These are phyloP conservation scores for Scelioninae gen. 1 DNA, from an alignment of 2,888 invertebrate genomes.

Conservation along the genomic window DNA sequence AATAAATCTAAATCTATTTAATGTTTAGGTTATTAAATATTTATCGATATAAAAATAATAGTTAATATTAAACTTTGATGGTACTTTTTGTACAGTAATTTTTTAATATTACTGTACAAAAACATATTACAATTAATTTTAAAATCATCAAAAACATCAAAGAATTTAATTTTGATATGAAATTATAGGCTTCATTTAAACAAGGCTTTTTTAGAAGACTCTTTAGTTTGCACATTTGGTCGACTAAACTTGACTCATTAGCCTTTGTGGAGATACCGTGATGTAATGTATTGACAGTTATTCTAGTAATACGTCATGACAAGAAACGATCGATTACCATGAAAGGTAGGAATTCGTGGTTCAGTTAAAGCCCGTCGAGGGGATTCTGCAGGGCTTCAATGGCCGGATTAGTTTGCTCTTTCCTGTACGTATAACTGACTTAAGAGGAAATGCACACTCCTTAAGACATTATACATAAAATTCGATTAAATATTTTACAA, in stretches of 20 bases:
- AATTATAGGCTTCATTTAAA: not conserved
- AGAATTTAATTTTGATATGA: too few species aligned
- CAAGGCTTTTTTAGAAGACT: not conserved
- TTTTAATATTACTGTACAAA: too few species aligned
- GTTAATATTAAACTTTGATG: too few species aligned
- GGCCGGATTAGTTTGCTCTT: slow-evolving; percentile 78
- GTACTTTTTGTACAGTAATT: too few species aligned
- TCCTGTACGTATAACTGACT: slow-evolving; percentile 72
- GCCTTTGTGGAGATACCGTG: slow-evolving; percentile 38
- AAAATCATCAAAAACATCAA: not conserved
- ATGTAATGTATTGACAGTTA: slow-evolving; percentile 53
- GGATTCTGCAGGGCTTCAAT: slow-evolving; percentile 78
- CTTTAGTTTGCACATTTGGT: slow-evolving; percentile 19
- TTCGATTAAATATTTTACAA: slow-evolving; percentile 13
- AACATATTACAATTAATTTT: not conserved
- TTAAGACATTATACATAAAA: slow-evolving; percentile 45
- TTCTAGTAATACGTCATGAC: slow-evolving; percentile 56
- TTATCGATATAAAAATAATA: too few species aligned
- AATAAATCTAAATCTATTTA: too few species aligned
- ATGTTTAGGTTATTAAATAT: too few species aligned
- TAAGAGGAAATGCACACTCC: slow-evolving; percentile 47
- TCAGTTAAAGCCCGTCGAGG: slow-evolving; percentile 74
- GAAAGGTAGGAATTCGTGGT: slow-evolving; percentile 69
- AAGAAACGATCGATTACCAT: slow-evolving; percentile 74
- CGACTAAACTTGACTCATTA: slow-evolving; percentile 60